Percentiles rank a stretch among this genome's conserved stretches.
These are phyloP conservation scores for Iselma pallidipennis DNA, from an alignment of 2,888 invertebrate genomes.

Conservation along the genomic window DNA sequence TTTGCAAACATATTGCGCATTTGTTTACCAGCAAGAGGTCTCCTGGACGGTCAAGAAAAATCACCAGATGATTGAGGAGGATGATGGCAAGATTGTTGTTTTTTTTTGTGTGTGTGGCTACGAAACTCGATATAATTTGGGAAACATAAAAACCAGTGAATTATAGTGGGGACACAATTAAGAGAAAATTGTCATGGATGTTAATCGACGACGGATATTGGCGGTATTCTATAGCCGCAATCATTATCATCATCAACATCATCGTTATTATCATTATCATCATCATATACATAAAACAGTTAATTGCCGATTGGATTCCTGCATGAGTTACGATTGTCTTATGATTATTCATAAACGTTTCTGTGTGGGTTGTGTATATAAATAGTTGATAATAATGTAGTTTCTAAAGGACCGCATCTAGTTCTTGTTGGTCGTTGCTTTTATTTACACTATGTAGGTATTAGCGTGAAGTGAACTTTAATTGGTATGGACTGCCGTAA, in stretches of 20 bases:
- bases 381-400: slow-evolving; percentile 22
- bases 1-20: slow-evolving; percentile 18
- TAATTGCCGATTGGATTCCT: slow-evolving; percentile 27
- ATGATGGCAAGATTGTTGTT: not conserved
- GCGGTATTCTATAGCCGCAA: no score
- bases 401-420: slow-evolving; percentile 11
- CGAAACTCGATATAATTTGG: not conserved
- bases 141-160: not conserved
- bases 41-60: not conserved
- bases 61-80: not conserved
- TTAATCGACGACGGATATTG: no score
- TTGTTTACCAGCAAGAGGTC: slow-evolving; percentile 13
- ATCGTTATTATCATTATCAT: slow-evolving; percentile 18
- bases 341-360: slow-evolving; percentile 24
- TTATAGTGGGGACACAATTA: slow-evolving; percentile 9
- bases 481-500: slow-evolving; percentile 28
- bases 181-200: no score
- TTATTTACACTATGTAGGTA: slow-evolving; percentile 23
- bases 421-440: slow-evolving; percentile 18
- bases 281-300: slow-evolving; percentile 17
- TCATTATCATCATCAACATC: slow-evolving; percentile 12
- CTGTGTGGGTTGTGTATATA: slow-evolving; percentile 18
- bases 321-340: slow-evolving; percentile 25
- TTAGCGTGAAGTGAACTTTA: slow-evolving; percentile 28
- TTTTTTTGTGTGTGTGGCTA: not conserved